A percentile compares a stretch with the other conserved stretches of the same genome.
These are phyloP conservation scores for Argyresthia goedartella DNA, from an alignment of 2,888 invertebrate genomes.

Conservation along the genomic window DNA sequence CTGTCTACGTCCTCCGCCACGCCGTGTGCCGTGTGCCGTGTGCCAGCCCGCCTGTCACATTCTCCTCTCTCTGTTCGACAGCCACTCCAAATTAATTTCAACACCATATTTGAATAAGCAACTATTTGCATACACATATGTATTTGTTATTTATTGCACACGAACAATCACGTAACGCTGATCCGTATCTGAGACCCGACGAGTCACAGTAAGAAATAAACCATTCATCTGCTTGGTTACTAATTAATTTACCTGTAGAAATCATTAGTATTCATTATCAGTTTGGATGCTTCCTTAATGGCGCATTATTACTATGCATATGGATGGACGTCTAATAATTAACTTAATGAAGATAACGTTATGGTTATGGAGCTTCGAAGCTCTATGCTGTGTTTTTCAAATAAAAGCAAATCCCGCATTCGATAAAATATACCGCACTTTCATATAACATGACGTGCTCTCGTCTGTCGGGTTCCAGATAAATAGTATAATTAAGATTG, in stretches of 20 bases:
- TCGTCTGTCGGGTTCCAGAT: constrained; percentile 18
- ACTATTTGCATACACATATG: constrained; percentile 42
- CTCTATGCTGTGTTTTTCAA: no score
- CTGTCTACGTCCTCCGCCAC: constrained; percentile 13
- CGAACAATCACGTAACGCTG: constrained; percentile 34
- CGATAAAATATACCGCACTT: not conserved
- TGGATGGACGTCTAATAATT: no score
- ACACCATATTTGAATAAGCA: constrained; percentile 56
- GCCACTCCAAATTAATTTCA: constrained; percentile 54
- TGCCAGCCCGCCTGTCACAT: no score
- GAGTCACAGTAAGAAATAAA: constrained; percentile 30
- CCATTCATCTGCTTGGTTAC: constrained; percentile 17
- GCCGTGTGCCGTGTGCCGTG: no score
- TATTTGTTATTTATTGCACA: constrained; percentile 30
- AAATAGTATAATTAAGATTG: constrained; percentile 42
- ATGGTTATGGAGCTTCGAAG: no score
- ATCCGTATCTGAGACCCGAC: constrained; percentile 33
- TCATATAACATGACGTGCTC: constrained; percentile 1
- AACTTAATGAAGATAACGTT: constrained; percentile 1
- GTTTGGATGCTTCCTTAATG: no score
- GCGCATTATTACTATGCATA: no score
- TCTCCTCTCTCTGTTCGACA: no score
- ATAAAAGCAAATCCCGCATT: no score
- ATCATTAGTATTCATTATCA: constrained; percentile 3
- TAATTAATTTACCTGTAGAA: constrained; percentile 5